Evolutionary conservation across 1,140 invertebrate species (phyloP), one percentile per base, ranked within the genome.

Genomic region (Lordiphosa stackelbergi): DNA sequence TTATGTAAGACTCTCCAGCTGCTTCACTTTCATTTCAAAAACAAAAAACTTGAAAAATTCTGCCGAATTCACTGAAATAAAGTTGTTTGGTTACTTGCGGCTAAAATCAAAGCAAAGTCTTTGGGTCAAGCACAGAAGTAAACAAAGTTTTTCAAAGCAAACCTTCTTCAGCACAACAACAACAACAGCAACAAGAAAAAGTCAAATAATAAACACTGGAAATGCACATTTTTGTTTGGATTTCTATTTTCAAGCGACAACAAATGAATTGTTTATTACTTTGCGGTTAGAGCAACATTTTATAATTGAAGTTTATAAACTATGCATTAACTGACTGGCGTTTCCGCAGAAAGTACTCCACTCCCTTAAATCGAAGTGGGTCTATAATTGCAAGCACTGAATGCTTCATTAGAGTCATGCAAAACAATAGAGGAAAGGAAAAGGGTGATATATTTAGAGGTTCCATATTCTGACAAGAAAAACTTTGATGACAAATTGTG

Each of bases 351-450:
- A 46, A 34, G 24, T 5, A 12, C 43, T 46, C 24, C 43, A 46
- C 43, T 46, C 43, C 43, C 43, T 46, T 46, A 13, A 46, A 46
- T 46, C 43, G 31, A 46, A 46, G 43, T 46, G 22, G 31, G 11
- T 9, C 43, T 34, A 46, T 46, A 46, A 46, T 46, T 46, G 43
- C 43, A 46, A 46, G 10, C 3, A 34, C 38, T 41, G 46, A 69
- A 66, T 51, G 66, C 46, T 66, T 69, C 66, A 69, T 69, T 69
- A 66, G 62, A 66, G 62, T 42, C 66, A 66, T 69, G 66, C 66
- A 69, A 65, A 69, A 64, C 38, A 46, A 46, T 46, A 6, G n/a
- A 24, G 31, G 7, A 37, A 49, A 56, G 49, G 53, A 59, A 59
- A 69, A 54, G 28, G 28, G 28, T 31, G 7, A 8, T 5, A 2